Evolutionary conservation across 2,113 vertebrate genomes (phyloP).

Genomic region (Engraulis encrasicolus): DNA sequence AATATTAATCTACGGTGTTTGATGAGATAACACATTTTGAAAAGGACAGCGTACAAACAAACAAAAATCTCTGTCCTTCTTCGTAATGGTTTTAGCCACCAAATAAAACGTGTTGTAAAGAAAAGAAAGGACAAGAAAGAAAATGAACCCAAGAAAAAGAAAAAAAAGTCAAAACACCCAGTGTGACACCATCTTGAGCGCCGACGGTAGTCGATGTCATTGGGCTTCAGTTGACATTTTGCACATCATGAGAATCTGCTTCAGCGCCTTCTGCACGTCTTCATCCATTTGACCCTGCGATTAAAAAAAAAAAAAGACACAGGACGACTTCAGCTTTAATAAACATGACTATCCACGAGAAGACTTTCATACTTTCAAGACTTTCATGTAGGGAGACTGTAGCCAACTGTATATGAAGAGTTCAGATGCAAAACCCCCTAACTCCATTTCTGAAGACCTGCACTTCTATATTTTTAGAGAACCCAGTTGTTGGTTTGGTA

Average conservation of each 20-base stretch:
- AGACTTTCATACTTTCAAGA: too few species aligned
- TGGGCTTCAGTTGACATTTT: constrained; percentile 90
- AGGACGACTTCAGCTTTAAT: not conserved
- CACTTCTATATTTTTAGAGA: too few species aligned
- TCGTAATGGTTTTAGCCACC: not conserved
- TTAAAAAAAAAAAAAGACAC: constrained; percentile 31
- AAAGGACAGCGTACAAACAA: not conserved
- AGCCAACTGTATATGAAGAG: too few species aligned
- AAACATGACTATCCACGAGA: too few species aligned
- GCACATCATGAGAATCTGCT: constrained; percentile 97
- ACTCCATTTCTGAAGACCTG: too few species aligned
- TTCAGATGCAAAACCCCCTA: too few species aligned
- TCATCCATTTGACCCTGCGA: constrained; percentile 99
- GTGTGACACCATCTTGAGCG: not conserved
- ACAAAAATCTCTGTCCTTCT: not conserved
- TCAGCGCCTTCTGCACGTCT: constrained; percentile 96
- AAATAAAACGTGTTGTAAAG: not conserved
- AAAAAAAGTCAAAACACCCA: not conserved
- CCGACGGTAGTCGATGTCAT: constrained; percentile 63
- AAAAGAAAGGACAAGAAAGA: not conserved
- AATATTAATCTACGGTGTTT: not conserved
- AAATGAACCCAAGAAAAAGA: not conserved
- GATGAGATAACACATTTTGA: not conserved
- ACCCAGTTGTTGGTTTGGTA: too few species aligned
- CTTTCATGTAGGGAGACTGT: too few species aligned